A percentile compares a stretch with the other conserved stretches of the same genome.
These are phyloP conservation scores for Melanotaenia boesemani DNA, from an alignment of 2,797 vertebrate species.

Conservation along the genomic window DNA sequence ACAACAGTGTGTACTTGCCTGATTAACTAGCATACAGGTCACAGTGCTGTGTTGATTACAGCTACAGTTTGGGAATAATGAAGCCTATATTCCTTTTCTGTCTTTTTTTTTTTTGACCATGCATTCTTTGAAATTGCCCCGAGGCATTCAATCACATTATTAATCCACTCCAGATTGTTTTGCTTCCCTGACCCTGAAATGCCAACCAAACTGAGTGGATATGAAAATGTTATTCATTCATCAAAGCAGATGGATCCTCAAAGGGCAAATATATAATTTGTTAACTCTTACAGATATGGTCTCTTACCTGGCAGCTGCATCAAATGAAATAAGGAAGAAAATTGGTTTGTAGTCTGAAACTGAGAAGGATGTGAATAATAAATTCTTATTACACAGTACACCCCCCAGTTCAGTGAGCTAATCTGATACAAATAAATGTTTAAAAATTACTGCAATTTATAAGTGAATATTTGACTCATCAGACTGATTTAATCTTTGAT, in stretches of 20 bases:
- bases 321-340: slow-evolving; percentile 27
- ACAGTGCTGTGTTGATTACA: slow-evolving; percentile 25
- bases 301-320: slow-evolving; percentile 44
- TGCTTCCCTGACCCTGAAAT: slow-evolving; percentile 67
- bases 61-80: slow-evolving; percentile 37
- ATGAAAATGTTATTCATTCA: slow-evolving; percentile 70
- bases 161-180: slow-evolving; percentile 63
- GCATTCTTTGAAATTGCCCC: slow-evolving; percentile 35
- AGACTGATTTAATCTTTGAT: neutral
- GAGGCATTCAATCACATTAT: slow-evolving; percentile 64
- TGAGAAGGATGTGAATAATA: slow-evolving; percentile 25
- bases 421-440: slow-evolving; percentile 14
- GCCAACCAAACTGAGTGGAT: slow-evolving; percentile 54
- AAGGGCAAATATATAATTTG: slow-evolving; percentile 75
- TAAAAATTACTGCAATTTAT: neutral
- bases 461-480: neutral
- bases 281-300: slow-evolving; percentile 52
- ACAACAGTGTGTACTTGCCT: slow-evolving; percentile 32
- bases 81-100: slow-evolving; percentile 61
- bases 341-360: slow-evolving; percentile 39
- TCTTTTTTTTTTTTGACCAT: slow-evolving; percentile 39
- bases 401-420: slow-evolving; percentile 10
- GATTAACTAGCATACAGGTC: slow-evolving; percentile 10
- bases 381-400: slow-evolving; percentile 6
- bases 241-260: slow-evolving; percentile 67